phyloP scores from a whole-genome alignment of 2,113 vertebrate genomes.

The Cercopithecus mona region DNA sequence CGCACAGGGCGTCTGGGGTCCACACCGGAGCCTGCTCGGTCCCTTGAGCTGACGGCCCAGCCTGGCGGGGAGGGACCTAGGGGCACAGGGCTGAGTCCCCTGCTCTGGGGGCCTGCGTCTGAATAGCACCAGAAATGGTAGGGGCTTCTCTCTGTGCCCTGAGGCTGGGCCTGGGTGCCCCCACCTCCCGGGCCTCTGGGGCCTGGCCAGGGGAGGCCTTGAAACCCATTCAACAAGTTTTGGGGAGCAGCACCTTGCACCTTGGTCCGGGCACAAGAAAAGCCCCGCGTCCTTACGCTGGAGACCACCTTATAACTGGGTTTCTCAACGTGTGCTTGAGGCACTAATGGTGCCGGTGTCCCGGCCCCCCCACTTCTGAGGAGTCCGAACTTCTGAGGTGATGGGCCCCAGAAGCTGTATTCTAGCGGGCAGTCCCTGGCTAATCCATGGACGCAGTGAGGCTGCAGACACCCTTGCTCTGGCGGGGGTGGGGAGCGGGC shows the following conservation, averaged over 20 bases:
- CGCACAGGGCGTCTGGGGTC: background rate
- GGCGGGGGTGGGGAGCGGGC: background rate
- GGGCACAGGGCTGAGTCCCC: background rate
- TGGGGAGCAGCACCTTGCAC: background rate
- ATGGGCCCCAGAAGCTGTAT: background rate
- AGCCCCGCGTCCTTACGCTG: background rate
- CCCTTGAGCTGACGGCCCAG: background rate
- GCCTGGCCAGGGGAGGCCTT: background rate
- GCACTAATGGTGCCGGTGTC: background rate
- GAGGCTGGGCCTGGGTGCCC: background rate
- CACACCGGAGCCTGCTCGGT: background rate
- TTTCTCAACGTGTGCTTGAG: background rate
- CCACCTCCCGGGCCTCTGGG: background rate
- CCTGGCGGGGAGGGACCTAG: background rate
- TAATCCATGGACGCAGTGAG: no score
- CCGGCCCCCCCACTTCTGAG: background rate
- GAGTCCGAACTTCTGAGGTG: background rate
- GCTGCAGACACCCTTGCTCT: background rate
- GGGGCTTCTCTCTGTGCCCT: background rate
- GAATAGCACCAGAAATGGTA: no score
- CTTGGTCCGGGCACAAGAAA: background rate
- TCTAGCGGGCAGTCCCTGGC: background rate
- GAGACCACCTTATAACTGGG: background rate
- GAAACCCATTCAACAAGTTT: slow-evolving; percentile 73
- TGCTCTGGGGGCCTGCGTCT: background rate